Base-by-base conservation (phyloP, 1,140 invertebrate genomes). In the Nomia melanderi region DNA sequence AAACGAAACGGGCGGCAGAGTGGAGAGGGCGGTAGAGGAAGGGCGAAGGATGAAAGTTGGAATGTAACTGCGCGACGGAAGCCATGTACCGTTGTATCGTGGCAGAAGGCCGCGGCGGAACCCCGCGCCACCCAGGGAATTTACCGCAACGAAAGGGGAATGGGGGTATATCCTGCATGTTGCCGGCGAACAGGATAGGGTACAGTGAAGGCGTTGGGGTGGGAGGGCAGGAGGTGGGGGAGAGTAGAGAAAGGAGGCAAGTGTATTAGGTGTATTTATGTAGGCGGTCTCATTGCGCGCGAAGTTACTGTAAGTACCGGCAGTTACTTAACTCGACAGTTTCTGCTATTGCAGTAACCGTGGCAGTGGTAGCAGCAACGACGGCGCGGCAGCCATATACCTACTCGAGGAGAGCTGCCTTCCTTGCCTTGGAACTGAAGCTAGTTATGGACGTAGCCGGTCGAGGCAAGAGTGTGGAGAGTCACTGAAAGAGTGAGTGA, bases 281-380 rank as follows among this genome's bases (percentile, higher is more conserved):
- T 84, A 90, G 82, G 86, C 86, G 79, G 87, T 89, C 88, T 90
- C 88, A 91, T 90, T 91, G 88, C 87, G 79, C 86, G 82, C 85
- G 76, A 91, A 91, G 86, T 91, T 91, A 90, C 87, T 82, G 87
- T 88, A 91, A 91, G 86, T 88, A 87, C 87, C 81, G 77, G 83
- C 85, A 90, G 87, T 91, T 91, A 90, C 87, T 91, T 91, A 90
- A 85, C 89, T 88, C 88, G 88, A 88, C 89, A 88, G 86, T 90
- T 89, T 88, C 86, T 87, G 78, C 82, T 87, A 86, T 90, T 90
- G 84, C 86, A 77, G 82, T 70, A 65, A 73, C 76, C 47, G 70
- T 70, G 64, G 57, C 73, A 59, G 57, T 62, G 60, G 60, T 78
- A 76, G 73, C 65, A 44, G 60, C 54, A 75, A 69, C 63, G 77